Evolutionary conservation across 2,113 vertebrate species (phyloP), one percentile per base, ranked within the genome.

Genomic region (Tachysurus vachellii): DNA sequence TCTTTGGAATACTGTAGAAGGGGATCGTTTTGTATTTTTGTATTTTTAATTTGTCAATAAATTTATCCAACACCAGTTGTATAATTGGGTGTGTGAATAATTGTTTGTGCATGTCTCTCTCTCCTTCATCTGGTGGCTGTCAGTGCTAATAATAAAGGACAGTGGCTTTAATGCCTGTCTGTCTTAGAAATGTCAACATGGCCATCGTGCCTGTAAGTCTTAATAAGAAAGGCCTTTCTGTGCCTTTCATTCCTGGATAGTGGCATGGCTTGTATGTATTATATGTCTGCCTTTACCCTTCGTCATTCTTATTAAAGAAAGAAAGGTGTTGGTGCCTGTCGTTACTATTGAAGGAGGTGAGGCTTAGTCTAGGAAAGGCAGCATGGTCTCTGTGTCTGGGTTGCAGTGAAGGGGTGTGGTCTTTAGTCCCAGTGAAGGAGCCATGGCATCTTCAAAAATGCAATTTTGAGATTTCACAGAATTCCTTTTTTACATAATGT

Each of bases 1-100:
- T 68, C 62, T 68, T 83, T 70, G 64, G 47, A 83, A 83, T 81
- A 79, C 50, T 80, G 19, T 28, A 79, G 73, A 50, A 6, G n/a
- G 26, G 14, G 75, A 54, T 61, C 1, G 26, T 23, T 61, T 44
- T 61, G 28, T 21, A 57, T 36, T 80, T 80, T 57, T 57, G 54
- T n/a, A 54, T 54, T 77, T n/a, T 76, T 50, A 26, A 50, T 80
- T 80, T 61, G 42, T 1, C 54, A 13, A 10, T 23, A 59, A 59
- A 59, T 59, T n/a, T 17, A 77, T 77, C 16, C 70, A 23, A 73
- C 42, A 75, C 21, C 42, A 11, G 17, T 21, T 44, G 70, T 44
- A 44, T 71, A 71, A 71, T 42, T 31, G 13, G 13, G 31, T 73
- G 36, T 73, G 28, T 44, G 31, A 19, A 10, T 73, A 21, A 21